A percentile compares a stretch with the other conserved stretches of the same genome.
These are phyloP conservation scores for Heterochromis multidens DNA, from an alignment of 2,113 vertebrate genomes.

Conservation along the genomic window DNA sequence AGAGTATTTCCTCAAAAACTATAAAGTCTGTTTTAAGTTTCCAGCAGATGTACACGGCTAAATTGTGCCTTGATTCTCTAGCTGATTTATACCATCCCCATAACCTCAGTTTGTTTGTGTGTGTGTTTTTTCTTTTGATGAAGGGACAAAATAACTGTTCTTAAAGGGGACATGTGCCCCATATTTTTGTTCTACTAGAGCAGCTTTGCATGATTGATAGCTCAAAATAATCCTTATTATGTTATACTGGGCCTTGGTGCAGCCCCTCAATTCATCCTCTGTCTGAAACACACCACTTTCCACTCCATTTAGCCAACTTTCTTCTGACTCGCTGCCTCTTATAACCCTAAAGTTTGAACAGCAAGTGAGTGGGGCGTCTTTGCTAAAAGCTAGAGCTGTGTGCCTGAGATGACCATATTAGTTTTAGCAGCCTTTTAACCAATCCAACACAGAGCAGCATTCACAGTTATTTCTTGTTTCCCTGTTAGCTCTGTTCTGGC, in stretches of 20 bases:
- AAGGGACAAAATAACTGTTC: background rate
- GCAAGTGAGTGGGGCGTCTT: background rate
- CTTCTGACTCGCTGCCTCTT: background rate
- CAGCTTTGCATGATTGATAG: background rate
- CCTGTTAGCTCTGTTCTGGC: background rate
- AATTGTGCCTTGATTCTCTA: background rate
- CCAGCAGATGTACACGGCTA: background rate
- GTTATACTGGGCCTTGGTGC: background rate
- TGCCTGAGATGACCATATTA: too few relatives aligned
- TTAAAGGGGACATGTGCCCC: background rate
- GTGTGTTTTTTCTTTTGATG: background rate
- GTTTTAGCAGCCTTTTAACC: too few relatives aligned
- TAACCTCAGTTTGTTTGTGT: background rate
- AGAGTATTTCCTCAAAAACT: background rate
- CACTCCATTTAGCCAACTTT: background rate
- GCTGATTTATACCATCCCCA: background rate
- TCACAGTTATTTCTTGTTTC: too few relatives aligned
- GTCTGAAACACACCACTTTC: background rate
- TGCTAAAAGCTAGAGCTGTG: too few relatives aligned
- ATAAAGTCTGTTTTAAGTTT: background rate
- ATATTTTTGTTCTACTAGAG: background rate
- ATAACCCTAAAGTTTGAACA: background rate
- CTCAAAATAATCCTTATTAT: background rate
- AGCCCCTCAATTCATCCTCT: background rate
- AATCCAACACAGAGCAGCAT: too few relatives aligned